Evolutionary conservation across 2,113 vertebrate species (phyloP).

Genomic region (Bucco capensis): DNA sequence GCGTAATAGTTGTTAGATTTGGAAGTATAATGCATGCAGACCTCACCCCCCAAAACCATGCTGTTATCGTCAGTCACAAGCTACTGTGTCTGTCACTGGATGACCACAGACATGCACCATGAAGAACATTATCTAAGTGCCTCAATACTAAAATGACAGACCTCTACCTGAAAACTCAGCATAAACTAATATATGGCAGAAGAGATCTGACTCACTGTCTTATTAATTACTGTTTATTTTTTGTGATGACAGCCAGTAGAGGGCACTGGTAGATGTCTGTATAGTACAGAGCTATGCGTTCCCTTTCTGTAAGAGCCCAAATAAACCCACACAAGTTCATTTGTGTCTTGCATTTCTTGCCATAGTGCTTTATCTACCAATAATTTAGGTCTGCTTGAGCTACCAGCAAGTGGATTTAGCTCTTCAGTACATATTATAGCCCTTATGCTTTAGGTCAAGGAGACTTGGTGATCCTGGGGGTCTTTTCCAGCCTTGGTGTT

Average conservation of each 20-base stretch:
- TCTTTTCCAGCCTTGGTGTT: too few relatives aligned
- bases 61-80: background rate
- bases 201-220: background rate
- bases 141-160: background rate
- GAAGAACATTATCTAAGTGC: background rate
- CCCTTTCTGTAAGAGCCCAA: background rate
- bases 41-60: background rate
- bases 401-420: background rate
- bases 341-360: background rate
- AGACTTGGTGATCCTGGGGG: too few relatives aligned
- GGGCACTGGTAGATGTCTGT: background rate
- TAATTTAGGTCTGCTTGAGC: background rate
- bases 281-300: background rate
- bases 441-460: background rate
- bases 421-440: background rate
- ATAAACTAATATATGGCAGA: accelerated
- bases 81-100: background rate
- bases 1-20: background rate
- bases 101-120: background rate
- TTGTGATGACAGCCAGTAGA: slow-evolving; percentile 15
- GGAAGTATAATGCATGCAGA: background rate
- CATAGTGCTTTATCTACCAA: background rate
- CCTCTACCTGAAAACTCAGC: background rate
- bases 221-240: background rate
- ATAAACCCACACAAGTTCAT: background rate